Evolutionary conservation across 2,113 vertebrate genomes (phyloP).

Genomic region (Halcyon senegalensis): DNA sequence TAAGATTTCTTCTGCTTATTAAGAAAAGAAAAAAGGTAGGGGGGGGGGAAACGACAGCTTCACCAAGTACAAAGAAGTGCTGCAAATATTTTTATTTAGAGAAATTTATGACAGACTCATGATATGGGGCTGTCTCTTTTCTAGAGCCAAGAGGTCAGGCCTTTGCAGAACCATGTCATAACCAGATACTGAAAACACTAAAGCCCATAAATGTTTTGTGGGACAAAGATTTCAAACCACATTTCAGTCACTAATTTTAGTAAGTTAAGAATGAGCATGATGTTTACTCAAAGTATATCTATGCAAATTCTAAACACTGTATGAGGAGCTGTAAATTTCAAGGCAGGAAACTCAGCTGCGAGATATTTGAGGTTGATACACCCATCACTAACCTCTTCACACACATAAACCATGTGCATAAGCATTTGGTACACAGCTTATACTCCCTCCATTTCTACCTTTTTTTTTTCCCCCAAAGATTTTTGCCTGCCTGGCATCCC

Average conservation of each 20-base stretch:
- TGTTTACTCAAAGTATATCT: not conserved
- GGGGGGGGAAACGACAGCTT: not conserved
- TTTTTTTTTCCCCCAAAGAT: not conserved
- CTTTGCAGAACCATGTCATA: not conserved
- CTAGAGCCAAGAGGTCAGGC: not conserved
- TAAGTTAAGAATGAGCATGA: not conserved
- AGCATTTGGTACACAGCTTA: not conserved
- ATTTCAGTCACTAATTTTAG: not conserved
- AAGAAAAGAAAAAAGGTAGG: not conserved
- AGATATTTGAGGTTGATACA: not conserved
- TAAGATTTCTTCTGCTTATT: not conserved
- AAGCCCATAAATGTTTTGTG: not conserved
- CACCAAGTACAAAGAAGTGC: not conserved
- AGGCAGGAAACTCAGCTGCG: not conserved
- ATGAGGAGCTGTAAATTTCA: not conserved
- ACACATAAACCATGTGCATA: not conserved
- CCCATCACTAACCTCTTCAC: not conserved
- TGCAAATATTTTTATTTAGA: not conserved
- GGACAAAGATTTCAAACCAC: not conserved
- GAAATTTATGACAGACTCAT: not conserved
- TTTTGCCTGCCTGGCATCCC: not conserved
- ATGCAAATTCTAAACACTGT: not conserved
- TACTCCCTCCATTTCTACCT: not conserved
- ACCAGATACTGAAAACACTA: not conserved
- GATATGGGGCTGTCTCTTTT: not conserved